phyloP scores from a whole-genome alignment of 2,113 vertebrate genomes.

The Saccopteryx leptura region DNA sequence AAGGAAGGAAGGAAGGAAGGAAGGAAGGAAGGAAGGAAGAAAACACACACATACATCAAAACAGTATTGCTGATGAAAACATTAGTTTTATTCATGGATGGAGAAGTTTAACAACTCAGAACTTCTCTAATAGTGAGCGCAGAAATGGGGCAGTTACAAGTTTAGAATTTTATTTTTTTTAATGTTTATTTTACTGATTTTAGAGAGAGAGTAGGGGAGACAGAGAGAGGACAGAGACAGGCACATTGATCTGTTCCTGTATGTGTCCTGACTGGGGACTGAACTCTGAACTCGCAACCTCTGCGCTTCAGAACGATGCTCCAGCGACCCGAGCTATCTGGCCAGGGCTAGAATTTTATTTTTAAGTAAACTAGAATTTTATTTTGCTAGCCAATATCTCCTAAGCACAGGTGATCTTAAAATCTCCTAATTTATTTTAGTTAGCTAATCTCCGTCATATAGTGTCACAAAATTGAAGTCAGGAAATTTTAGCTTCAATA shows the following conservation, averaged over 20 bases:
- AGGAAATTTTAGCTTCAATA: not conserved
- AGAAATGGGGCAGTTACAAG: not conserved
- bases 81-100: not conserved
- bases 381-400: not conserved
- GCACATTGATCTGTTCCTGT: too few species aligned
- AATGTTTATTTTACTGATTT: too few species aligned
- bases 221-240: too few species aligned
- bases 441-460: not conserved
- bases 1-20: too few species aligned
- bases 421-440: constrained; percentile 17
- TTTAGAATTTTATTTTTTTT: not conserved
- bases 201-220: too few species aligned
- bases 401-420: not conserved
- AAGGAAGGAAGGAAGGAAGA: too few species aligned
- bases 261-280: too few species aligned
- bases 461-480: constrained; percentile 15
- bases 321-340: too few species aligned
- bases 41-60: not conserved
- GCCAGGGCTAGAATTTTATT: not conserved
- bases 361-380: not conserved
- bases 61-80: not conserved
- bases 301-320: too few species aligned
- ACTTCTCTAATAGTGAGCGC: not conserved
- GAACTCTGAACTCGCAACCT: too few species aligned
- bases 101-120: not conserved